These are phyloP conservation scores for Rhinolophus ferrumequinum DNA, from an alignment of 2,113 vertebrate genomes.

Conservation along the genomic window DNA sequence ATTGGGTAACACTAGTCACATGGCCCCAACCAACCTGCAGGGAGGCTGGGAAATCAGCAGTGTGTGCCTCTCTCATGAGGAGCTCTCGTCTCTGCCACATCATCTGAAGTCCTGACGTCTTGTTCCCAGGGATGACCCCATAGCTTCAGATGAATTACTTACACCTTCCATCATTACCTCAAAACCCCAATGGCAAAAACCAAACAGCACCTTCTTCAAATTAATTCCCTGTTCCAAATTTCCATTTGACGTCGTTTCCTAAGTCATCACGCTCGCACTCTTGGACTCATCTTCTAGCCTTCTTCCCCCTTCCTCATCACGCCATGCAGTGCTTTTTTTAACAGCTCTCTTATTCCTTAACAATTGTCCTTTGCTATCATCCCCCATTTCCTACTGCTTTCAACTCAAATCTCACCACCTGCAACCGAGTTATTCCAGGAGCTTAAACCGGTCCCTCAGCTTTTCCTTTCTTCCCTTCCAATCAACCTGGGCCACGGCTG, in stretches of 20 bases:
- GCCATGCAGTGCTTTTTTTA: not conserved
- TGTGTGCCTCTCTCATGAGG: fast-evolving
- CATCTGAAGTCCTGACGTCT: not conserved
- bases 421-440: not conserved
- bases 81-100: not conserved
- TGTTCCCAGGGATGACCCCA: not conserved
- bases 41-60: not conserved
- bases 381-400: not conserved
- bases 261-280: not conserved
- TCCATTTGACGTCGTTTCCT: not conserved
- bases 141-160: not conserved
- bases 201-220: not conserved
- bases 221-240: not conserved
- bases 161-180: not conserved
- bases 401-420: not conserved
- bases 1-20: not conserved
- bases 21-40: not conserved
- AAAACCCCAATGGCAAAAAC: not conserved
- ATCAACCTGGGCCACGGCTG: not conserved
- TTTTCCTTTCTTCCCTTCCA: not conserved
- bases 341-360: not conserved
- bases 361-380: not conserved
- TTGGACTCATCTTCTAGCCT: not conserved
- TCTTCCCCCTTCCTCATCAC: not conserved
- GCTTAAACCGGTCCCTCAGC: not conserved